phyloP scores from a whole-genome alignment of 2,888 invertebrate genomes.

The Temnothorax ravouxi region DNA sequence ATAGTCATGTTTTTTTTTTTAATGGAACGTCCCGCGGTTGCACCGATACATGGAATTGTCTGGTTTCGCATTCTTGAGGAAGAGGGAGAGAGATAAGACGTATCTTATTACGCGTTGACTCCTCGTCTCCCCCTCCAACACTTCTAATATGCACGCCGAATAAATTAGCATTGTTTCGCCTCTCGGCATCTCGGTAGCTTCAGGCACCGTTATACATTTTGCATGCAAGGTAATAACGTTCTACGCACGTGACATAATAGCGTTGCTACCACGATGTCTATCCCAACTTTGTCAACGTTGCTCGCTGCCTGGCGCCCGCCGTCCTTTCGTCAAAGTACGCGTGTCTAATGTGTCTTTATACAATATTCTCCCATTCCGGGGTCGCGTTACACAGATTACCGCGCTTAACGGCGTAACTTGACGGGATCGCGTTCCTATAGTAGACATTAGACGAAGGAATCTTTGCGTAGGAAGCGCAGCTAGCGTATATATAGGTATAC shows the following conservation, averaged over 20 bases:
- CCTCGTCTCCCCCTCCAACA: not conserved
- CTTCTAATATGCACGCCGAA: slow-evolving; percentile 59
- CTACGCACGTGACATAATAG: slow-evolving; percentile 23
- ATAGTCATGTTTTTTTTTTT: not conserved
- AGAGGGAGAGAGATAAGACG: slow-evolving; percentile 35
- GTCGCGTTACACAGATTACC: slow-evolving; percentile 22
- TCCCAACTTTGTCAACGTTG: slow-evolving; percentile 33
- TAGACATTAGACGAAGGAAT: not conserved
- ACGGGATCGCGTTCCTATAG: not conserved
- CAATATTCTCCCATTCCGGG: slow-evolving; percentile 15
- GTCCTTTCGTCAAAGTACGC: slow-evolving; percentile 36
- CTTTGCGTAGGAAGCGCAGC: not conserved
- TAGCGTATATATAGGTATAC: not conserved
- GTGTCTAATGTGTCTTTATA: slow-evolving; percentile 34
- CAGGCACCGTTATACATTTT: slow-evolving; percentile 58
- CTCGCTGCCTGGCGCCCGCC: not conserved
- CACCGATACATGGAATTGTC: not conserved
- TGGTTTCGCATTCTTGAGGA: slow-evolving; percentile 37
- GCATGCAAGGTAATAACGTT: slow-evolving; percentile 39
- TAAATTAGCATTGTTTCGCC: slow-evolving; percentile 67
- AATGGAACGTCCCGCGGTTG: not conserved
- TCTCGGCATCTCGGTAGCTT: slow-evolving; percentile 15
- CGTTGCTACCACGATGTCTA: slow-evolving; percentile 27
- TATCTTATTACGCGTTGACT: slow-evolving; percentile 36
- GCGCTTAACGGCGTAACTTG: not conserved